Evolutionary conservation across 2,888 invertebrate species (phyloP).

Genomic region (Pilophorus perplexus): DNA sequence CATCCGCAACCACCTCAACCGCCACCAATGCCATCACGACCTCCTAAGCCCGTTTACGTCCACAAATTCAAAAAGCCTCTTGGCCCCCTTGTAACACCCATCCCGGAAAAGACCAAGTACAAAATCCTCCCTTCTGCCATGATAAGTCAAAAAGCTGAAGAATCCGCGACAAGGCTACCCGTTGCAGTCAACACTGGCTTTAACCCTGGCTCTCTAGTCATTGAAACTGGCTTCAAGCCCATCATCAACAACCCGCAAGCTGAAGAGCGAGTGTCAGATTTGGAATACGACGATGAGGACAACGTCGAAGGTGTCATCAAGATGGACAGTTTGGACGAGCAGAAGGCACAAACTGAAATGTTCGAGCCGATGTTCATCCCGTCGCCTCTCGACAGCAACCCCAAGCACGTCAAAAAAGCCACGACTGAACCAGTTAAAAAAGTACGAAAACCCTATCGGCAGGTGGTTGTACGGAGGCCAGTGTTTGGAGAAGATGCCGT

Average conservation of each 20-base stretch:
- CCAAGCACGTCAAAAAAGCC: slow-evolving; percentile 51
- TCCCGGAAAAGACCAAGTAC: slow-evolving; percentile 41
- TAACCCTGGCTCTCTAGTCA: slow-evolving; percentile 74
- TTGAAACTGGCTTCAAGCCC: slow-evolving; percentile 81
- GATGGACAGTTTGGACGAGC: slow-evolving; percentile 54
- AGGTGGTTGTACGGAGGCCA: slow-evolving; percentile 45
- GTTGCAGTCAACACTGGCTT: slow-evolving; percentile 56
- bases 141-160: slow-evolving; percentile 44
- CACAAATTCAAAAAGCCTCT: slow-evolving; percentile 42
- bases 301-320: slow-evolving; percentile 53
- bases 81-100: slow-evolving; percentile 7
- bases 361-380: slow-evolving; percentile 81
- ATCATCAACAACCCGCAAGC: slow-evolving; percentile 62
- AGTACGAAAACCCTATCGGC: slow-evolving; percentile 45
- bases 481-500: slow-evolving; percentile 45
- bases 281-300: slow-evolving; percentile 56
- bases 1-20: slow-evolving; percentile 32
- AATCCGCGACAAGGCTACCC: slow-evolving; percentile 41
- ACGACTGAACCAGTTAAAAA: slow-evolving; percentile 46
- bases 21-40: slow-evolving; percentile 33
- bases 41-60: slow-evolving; percentile 42
- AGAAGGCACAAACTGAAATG: slow-evolving; percentile 55
- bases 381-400: slow-evolving; percentile 65
- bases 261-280: slow-evolving; percentile 57
- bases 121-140: slow-evolving; percentile 43